Conservation (phyloP, 2,888 invertebrate species). For the Lasiommata megera region DNA sequence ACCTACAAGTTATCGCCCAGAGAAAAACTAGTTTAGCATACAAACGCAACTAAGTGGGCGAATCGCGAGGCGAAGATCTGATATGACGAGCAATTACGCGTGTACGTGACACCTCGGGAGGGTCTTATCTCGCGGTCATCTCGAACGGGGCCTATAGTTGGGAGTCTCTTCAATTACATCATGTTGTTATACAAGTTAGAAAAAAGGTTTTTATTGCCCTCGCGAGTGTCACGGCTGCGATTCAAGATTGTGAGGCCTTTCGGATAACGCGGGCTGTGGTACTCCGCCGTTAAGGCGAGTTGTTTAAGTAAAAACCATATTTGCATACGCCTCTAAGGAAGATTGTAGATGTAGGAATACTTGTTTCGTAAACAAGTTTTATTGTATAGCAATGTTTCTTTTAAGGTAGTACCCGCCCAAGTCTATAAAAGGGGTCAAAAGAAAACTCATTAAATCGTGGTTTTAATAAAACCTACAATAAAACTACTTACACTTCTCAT, state of each 20-base stretch:
- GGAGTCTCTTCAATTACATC: slow-evolving; percentile 63
- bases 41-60: slow-evolving; percentile 62
- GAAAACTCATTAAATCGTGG: neutral
- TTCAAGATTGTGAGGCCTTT: slow-evolving; percentile 22
- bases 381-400: neutral
- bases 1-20: slow-evolving; percentile 43
- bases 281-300: neutral
- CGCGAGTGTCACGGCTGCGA: slow-evolving; percentile 33
- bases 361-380: neutral
- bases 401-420: neutral
- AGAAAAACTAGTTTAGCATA: slow-evolving; percentile 69
- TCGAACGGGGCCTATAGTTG: slow-evolving; percentile 41
- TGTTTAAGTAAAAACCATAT: neutral
- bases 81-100: slow-evolving; percentile 69
- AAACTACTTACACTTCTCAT: too few species aligned
- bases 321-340: neutral
- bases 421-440: neutral
- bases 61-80: slow-evolving; percentile 57
- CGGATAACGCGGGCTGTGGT: neutral
- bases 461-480: too few species aligned
- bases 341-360: neutral
- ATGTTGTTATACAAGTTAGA: slow-evolving; percentile 39
- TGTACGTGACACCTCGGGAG: slow-evolving; percentile 73
- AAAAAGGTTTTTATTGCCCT: slow-evolving; percentile 37
- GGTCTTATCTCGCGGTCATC: slow-evolving; percentile 47